Percentiles rank a stretch among this genome's conserved stretches.
Evolutionary conservation across 2,113 vertebrate species (phyloP).

Genomic region (Bujurquina vittata): DNA sequence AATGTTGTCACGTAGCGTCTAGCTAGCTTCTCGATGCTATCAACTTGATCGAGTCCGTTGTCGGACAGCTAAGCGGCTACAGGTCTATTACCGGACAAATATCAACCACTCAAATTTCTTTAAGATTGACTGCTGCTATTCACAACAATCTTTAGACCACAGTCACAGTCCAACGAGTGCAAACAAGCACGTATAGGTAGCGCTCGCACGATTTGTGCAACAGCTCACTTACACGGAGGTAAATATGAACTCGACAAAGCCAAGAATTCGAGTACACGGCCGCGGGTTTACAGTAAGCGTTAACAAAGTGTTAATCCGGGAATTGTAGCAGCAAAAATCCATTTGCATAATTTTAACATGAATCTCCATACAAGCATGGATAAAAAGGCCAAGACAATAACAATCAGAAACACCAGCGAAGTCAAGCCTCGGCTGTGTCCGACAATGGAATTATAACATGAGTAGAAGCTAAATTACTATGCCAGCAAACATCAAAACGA

Average conservation of each 20-base stretch:
- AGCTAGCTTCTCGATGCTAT: conserved; percentile 62
- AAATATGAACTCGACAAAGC: neutral
- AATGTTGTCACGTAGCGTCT: conserved; percentile 6
- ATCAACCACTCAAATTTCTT: neutral
- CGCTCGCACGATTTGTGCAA: neutral
- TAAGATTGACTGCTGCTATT: neutral
- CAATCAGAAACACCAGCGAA: neutral
- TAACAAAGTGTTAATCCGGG: neutral
- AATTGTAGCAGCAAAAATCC: fast-evolving
- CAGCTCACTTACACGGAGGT: neutral
- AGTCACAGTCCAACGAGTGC: neutral
- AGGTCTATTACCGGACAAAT: conserved; percentile 6
- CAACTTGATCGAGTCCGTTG: conserved; percentile 24
- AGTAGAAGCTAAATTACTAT: neutral
- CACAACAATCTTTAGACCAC: neutral
- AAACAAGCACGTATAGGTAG: neutral
- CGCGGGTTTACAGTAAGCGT: neutral
- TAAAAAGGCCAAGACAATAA: conserved; percentile 17
- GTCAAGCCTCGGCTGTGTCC: conserved; percentile 1
- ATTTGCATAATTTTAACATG: neutral
- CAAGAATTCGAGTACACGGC: neutral
- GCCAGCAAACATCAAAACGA: neutral
- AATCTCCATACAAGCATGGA: neutral
- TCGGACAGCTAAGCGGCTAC: conserved; percentile 53
- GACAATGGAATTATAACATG: conserved; percentile 13